phyloP scores from a whole-genome alignment of 1,140 invertebrate species.

The Cotesia vestalis region DNA sequence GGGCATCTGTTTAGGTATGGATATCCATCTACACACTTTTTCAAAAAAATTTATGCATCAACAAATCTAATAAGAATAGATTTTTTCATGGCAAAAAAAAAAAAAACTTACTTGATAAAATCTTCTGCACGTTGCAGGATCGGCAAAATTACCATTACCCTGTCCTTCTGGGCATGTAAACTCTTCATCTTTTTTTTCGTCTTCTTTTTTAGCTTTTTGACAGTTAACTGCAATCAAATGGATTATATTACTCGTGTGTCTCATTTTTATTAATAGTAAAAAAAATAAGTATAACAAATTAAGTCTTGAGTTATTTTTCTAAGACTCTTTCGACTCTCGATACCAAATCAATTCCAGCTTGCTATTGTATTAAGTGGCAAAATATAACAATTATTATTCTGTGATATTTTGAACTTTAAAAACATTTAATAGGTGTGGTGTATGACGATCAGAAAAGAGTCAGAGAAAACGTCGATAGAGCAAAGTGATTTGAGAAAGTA shows the following conservation, averaged over 20 bases:
- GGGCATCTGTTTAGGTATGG: slow-evolving; percentile 89
- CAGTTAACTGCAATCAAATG: slow-evolving; percentile 48
- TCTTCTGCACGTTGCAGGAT: slow-evolving; percentile 84
- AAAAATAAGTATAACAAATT: too few relatives aligned
- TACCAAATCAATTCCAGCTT: too few relatives aligned
- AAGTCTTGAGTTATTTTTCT: too few relatives aligned
- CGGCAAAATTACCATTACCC: slow-evolving; percentile 90
- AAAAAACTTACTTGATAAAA: slow-evolving; percentile 80
- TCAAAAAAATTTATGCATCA: slow-evolving; percentile 5
- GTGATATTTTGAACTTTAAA: not conserved
- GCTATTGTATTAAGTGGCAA: too few relatives aligned
- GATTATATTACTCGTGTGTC: not conserved
- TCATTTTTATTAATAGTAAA: too few relatives aligned
- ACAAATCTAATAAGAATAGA: not conserved
- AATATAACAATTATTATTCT: not conserved
- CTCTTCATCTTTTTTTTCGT: slow-evolving; percentile 71
- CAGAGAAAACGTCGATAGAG: slow-evolving; percentile 3
- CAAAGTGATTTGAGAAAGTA: slow-evolving; percentile 24
- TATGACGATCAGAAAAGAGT: too few relatives aligned
- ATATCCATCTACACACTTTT: slow-evolving; percentile 86
- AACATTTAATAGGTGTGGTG: not conserved
- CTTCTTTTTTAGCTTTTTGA: slow-evolving; percentile 61
- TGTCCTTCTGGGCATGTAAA: slow-evolving; percentile 78
- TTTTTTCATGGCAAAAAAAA: not conserved
- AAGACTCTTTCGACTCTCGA: too few relatives aligned